Base-by-base conservation (phyloP, 1,140 invertebrate species). In the Teleogryllus occipitalis region DNA sequence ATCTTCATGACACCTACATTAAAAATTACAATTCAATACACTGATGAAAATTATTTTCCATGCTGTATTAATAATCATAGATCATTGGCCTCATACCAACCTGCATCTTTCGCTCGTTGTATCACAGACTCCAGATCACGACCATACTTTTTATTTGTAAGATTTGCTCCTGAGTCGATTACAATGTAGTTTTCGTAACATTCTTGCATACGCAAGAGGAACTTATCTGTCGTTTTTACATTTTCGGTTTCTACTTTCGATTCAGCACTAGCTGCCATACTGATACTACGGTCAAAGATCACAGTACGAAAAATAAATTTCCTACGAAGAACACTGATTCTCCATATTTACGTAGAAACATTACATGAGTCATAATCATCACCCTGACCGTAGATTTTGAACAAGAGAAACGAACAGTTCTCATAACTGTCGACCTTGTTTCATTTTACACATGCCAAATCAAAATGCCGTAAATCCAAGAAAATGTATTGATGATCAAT, bases 141-240 rank as follows among this genome's bases (percentile, higher is more conserved):
- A 83, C 91, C 90, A 86, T 95, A 98, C 85, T 97, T 97, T 86
- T 97, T 97, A 88, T 98, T 98, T 7, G 95, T 97, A 82, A 98
- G 88, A 91, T 98, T 98, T 21, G 96, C 96, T 84, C 96, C 96
- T 81, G 96, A 93, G 86, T 98, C 96, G 72, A 97, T 93, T 77
- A 98, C 90, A 84, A 97, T 94, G 85, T 97, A 94, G 88, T 96
- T 96, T 86, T 96, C 93, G 84, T 94, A 95, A 82, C 89, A 91
- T 77, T 89, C 86, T 80, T 88, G 87, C 89, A 91, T 90, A 21
- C 54, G 74, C 46, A 72, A 27, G 8, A 77, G 78, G 5, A 75
- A 15, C 0, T 81, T 79, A 8, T 47, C 77, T 47, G 39, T 54
- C n/a, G 77, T 46, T 8, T 79, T 81, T 49, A 47, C 6, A 65